Conservation (phyloP, 2,888 invertebrate genomes). For the Venustoraphidia nigricollis region DNA sequence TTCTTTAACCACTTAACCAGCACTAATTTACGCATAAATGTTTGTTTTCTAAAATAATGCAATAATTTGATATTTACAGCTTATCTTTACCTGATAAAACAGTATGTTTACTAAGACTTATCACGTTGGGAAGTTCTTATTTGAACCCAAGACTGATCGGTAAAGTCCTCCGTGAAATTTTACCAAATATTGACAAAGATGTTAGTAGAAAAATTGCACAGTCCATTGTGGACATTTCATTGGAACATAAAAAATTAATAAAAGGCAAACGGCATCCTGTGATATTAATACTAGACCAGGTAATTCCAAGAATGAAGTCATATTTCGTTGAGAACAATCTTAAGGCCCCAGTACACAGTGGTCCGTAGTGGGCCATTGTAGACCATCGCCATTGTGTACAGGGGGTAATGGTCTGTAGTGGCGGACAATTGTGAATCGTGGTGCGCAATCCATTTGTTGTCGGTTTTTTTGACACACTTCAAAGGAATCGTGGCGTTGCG, state of each 20-base stretch:
- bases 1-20: background rate
- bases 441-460: too few species aligned
- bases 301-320: constrained; percentile 17
- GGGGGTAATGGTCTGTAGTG: too few species aligned
- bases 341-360: too few species aligned
- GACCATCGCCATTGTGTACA: too few species aligned
- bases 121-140: constrained; percentile 25
- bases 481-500: too few species aligned
- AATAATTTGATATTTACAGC: constrained; percentile 11
- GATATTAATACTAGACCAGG: constrained; percentile 54
- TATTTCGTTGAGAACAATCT: constrained; percentile 5
- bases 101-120: constrained; percentile 26
- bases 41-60: constrained; percentile 22
- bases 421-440: too few species aligned
- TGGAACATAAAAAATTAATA: constrained; percentile 27
- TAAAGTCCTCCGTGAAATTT: constrained; percentile 12
- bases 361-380: too few species aligned
- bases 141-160: constrained; percentile 27
- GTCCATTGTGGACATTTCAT: constrained; percentile 24
- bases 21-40: background rate
- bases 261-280: constrained; percentile 39
- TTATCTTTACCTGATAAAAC: constrained; percentile 17
- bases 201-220: constrained; percentile 28
- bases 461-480: too few species aligned
- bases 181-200: constrained; percentile 15